Evolutionary conservation across 2,888 invertebrate genomes (phyloP).

Genomic region (Galerucella nymphaeae): DNA sequence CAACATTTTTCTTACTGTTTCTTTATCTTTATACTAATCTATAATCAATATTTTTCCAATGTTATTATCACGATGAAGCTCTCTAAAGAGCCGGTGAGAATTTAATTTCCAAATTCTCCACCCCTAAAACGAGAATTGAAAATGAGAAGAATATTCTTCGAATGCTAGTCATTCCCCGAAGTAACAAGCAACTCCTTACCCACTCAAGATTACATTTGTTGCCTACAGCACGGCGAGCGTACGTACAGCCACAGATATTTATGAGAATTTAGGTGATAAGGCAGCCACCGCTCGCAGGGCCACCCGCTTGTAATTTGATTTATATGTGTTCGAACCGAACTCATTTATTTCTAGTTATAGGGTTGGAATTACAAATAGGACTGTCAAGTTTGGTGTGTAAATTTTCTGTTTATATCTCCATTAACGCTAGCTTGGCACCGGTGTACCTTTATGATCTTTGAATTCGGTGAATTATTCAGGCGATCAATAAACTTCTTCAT

Average conservation of each 20-base stretch:
- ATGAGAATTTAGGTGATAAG: conserved; percentile 45
- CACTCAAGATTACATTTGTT: conserved; percentile 47
- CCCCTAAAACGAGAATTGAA: conserved; percentile 25
- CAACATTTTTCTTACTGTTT: no score
- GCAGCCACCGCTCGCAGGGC: conserved; percentile 37
- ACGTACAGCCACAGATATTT: conserved; percentile 44
- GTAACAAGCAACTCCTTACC: conserved; percentile 36
- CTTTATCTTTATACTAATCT: neutral
- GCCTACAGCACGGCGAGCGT: conserved; percentile 31
- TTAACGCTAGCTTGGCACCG: conserved; percentile 33
- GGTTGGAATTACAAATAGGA: conserved; percentile 50
- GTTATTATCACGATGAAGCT: neutral
- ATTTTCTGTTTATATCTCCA: conserved; percentile 39
- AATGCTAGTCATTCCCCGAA: conserved; percentile 17
- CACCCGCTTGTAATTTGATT: conserved; percentile 56
- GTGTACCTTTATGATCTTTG: conserved; percentile 20
- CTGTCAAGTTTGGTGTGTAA: conserved; percentile 44
- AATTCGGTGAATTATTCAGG: neutral
- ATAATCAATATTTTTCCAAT: conserved; percentile 11
- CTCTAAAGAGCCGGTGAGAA: neutral
- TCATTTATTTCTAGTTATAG: conserved; percentile 57
- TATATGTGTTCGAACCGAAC: conserved; percentile 56
- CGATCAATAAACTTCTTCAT: neutral
- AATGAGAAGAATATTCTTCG: conserved; percentile 19
- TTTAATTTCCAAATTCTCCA: conserved; percentile 15